A percentile compares a stretch with the other conserved stretches of the same genome.
Conservation (phyloP, 2,113 vertebrate species). For the Rallus limicola region DNA sequence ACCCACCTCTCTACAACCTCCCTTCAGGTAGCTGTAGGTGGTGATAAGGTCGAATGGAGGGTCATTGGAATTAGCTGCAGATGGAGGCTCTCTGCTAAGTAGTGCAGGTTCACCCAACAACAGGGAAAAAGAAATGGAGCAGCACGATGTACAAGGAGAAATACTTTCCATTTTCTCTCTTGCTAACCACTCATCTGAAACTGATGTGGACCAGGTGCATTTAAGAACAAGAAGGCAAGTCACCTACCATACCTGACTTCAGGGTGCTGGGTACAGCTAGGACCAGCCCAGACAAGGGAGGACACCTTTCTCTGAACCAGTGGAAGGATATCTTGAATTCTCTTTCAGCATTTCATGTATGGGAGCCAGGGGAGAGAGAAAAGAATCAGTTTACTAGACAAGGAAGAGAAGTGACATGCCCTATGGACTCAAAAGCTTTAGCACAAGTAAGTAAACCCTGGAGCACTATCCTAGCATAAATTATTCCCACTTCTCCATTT, state of each 20-base stretch:
- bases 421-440: background rate
- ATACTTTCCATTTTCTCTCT: accelerated
- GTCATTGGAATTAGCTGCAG: background rate
- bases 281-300: background rate
- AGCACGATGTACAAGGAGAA: background rate
- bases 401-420: background rate
- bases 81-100: background rate
- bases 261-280: background rate
- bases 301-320: background rate
- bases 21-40: too few species aligned
- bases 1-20: too few species aligned
- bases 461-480: background rate
- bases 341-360: background rate
- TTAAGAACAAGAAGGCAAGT: background rate
- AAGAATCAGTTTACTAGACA: background rate
- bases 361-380: background rate
- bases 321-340: background rate
- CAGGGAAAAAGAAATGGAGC: background rate
- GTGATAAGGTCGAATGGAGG: background rate
- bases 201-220: background rate
- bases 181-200: accelerated
- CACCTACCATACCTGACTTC: background rate
- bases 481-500: slow-evolving; percentile 6
- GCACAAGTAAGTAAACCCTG: background rate
- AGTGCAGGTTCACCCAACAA: background rate